Evolutionary conservation across 2,113 vertebrate species (phyloP).

Genomic region (Lagopus leucura): DNA sequence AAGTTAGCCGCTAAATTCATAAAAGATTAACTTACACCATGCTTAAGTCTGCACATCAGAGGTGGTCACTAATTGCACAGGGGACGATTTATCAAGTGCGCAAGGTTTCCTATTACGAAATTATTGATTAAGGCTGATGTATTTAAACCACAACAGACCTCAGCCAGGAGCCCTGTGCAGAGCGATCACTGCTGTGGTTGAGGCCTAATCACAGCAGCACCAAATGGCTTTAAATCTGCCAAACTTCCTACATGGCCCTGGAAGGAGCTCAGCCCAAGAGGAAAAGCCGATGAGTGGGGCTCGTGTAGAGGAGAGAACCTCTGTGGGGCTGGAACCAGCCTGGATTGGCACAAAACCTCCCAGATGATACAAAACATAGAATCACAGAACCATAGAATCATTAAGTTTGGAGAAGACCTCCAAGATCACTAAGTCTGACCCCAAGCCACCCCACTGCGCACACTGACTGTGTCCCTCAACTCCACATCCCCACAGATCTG

Average conservation of each 20-base stretch:
- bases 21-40: slow-evolving; percentile 67
- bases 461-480: too few relatives aligned
- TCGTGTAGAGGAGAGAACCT: rapidly evolving
- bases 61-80: slow-evolving; percentile 77
- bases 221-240: slow-evolving; percentile 22
- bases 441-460: too few relatives aligned
- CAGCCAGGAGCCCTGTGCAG: slow-evolving; percentile 45
- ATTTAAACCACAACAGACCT: slow-evolving; percentile 72
- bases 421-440: too few relatives aligned
- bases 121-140: slow-evolving; percentile 79
- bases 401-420: too few relatives aligned
- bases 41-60: slow-evolving; percentile 69
- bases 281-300: not conserved
- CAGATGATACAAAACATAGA: not conserved
- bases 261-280: not conserved
- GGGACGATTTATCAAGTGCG: slow-evolving; percentile 80
- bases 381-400: too few relatives aligned
- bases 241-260: not conserved
- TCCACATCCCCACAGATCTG: too few relatives aligned
- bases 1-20: slow-evolving; percentile 46
- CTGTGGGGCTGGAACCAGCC: not conserved
- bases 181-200: slow-evolving; percentile 46
- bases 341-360: not conserved
- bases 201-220: not conserved
- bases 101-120: slow-evolving; percentile 77